Base-by-base conservation (phyloP, 2,888 invertebrate species). In the Megamerina dolium region DNA sequence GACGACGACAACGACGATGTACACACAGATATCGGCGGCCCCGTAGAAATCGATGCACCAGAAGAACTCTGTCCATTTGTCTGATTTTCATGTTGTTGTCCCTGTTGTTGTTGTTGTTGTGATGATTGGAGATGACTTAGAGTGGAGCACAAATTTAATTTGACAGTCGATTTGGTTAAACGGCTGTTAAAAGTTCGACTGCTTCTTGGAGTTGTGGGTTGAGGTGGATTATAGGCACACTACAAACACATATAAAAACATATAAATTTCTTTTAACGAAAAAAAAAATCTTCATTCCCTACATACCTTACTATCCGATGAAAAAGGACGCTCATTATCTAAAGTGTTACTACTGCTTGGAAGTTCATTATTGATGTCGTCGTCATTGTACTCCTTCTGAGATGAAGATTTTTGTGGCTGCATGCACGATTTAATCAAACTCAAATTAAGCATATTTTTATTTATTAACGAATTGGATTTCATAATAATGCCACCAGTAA, bases 161-260 rank as follows among this genome's bases (percentile, higher is more conserved):
- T 73, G 57, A 69, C 69, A 60, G 66, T 66, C 57, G 72, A 70
- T 59, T 70, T 71, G 52, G 63, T 66, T 52, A 70, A 55, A 49
- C 70, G 63, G 44, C 57, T 66, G 41, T 60, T 66, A 44, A 56
- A 61, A 46, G 60, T 63, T 43, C 72, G 60, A 53, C 72, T 71
- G 55, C 70, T 71, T 9, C 72, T 71, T 27, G 71, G 71, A 21
- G 71, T 71, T 41, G 70, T 59, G 46, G 65, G 57, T 38, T 60
- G 54, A 55, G 67, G 68, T 46, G n/a, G n/a, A n/a, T 69, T 70
- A 47, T 70, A 68, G 20, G 68, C 60, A 55, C 60, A 68, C 60
- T 64, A 14, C 12, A 50, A 43, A 29, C 31, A 9, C 27, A 41
- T 13, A 17, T 16, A 17, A 17, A 26, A 4, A 13, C 2, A 29